Evolutionary conservation across 2,113 vertebrate genomes (phyloP).

Genomic region (Zapus hudsonius): DNA sequence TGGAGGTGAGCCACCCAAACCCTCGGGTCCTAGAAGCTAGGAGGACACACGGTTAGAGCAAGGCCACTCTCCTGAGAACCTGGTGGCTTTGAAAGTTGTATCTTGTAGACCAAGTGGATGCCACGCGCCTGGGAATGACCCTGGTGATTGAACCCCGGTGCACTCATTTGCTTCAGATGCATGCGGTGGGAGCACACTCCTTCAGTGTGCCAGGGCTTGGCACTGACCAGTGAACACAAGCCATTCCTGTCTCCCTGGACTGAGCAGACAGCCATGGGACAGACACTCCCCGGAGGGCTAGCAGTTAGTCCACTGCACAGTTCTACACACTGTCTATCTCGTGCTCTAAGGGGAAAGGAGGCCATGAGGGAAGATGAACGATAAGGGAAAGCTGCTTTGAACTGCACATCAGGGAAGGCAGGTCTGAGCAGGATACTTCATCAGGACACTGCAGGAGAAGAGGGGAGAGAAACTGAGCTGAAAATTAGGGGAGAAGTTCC

Average conservation of each 20-base stretch:
- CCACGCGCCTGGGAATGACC: not conserved
- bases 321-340: not conserved
- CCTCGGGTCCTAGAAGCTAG: not conserved
- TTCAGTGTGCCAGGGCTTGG: not conserved
- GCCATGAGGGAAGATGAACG: fast-evolving
- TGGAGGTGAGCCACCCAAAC: not conserved
- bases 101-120: not conserved
- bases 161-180: not conserved
- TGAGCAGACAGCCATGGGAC: not conserved
- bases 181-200: not conserved
- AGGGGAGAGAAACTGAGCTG: not conserved
- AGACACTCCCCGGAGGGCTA: not conserved
- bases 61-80: not conserved
- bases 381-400: not conserved
- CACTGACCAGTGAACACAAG: not conserved
- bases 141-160: too few species aligned
- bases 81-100: not conserved
- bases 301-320: not conserved
- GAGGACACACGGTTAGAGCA: not conserved
- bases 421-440: not conserved
- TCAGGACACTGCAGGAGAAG: not conserved
- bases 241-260: not conserved
- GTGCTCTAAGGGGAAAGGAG: not conserved
- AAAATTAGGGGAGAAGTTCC: not conserved
- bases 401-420: not conserved